phyloP scores from a whole-genome alignment of 2,888 invertebrate species.

The Drosophila trichaetosa region DNA sequence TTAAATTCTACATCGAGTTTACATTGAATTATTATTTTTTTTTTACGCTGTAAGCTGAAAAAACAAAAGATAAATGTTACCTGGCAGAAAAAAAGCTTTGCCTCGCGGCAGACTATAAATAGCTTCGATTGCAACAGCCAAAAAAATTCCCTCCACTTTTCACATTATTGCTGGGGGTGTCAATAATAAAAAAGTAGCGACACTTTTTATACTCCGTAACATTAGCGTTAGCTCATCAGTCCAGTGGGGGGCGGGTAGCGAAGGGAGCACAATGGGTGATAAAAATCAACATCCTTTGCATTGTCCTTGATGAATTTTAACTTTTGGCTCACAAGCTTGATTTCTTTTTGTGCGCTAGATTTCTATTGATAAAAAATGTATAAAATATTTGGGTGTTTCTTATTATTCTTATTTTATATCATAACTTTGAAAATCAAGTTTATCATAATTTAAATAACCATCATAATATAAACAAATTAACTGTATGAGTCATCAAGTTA shows the following conservation, averaged over 20 bases:
- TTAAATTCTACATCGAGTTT: not conserved
- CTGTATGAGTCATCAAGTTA: not conserved
- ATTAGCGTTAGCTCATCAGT: slow-evolving; percentile 19
- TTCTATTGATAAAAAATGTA: slow-evolving; percentile 1
- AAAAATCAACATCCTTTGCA: slow-evolving; percentile 27
- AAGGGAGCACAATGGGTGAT: slow-evolving; percentile 17
- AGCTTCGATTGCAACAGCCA: slow-evolving; percentile 30
- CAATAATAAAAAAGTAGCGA: slow-evolving; percentile 22
- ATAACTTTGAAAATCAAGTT: not conserved
- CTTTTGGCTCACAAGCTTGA: slow-evolving; percentile 33
- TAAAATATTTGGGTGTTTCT: not conserved
- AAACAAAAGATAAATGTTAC: not conserved
- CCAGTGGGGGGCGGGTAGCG: not conserved
- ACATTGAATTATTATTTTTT: not conserved
- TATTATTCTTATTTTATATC: not conserved
- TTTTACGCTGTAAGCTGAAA: not conserved
- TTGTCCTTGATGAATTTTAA: slow-evolving; percentile 70
- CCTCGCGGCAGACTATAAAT: slow-evolving; percentile 25
- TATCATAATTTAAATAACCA: not conserved
- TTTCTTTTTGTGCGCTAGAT: slow-evolving; percentile 3
- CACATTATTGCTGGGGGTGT: slow-evolving; percentile 37
- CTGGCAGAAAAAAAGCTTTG: slow-evolving; percentile 10
- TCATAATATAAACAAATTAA: not conserved
- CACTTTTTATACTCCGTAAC: slow-evolving; percentile 24
- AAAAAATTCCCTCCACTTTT: not conserved